Evolutionary conservation across 30 jellyfish, hydroid and myxozoan species (phyloP), one percentile per base, ranked within the genome.

Genomic region (Aurelia sp.): DNA sequence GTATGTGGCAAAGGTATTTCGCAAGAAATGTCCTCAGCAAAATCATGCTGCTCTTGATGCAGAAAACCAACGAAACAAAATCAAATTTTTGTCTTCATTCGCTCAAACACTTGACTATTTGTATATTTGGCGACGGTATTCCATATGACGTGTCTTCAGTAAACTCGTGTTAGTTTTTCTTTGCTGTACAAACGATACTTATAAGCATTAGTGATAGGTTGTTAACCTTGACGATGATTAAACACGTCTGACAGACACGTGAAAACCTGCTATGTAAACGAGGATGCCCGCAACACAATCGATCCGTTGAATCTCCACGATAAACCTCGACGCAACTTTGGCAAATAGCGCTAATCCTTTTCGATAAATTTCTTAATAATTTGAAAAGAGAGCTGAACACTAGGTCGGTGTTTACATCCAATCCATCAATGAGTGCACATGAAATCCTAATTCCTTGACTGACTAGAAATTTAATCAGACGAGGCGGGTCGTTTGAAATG

Each of bases 401-500:
- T 10, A 44, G 19, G 86, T 44, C 35, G 48, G 76, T 27, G 51
- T 78, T 78, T 63, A 67, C 89, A 21, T 78, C 67, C 41, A 44
- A 18, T 59, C 24, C 69, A 50, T 51, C 86, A 61, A 33, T 50
- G 87, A 67, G 52, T 84, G 48, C 53, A 59, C 61, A 69, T 44
- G 38, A 73, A 64, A 48, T 70, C 86, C 87, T 50, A 61, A 84
- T 84, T 84, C 93, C 77, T 63, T 73, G 82, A 74, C 85, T 72
- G 93, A 67, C 87, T 38, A 84, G 87, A 84, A 84, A 73, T 61
- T 84, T 66, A 73, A 84, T 84, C 93, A 84, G 93, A 61, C 74
- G 31, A 63, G 78, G 93, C 88, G 93, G 93, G 82, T 66, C 88
- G 86, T 84, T 84, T 84, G 88, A 72, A 73, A 84, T 84, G 86